Evolutionary conservation across 2,113 vertebrate species (phyloP).

Genomic region (Nerophis lumbriciformis): DNA sequence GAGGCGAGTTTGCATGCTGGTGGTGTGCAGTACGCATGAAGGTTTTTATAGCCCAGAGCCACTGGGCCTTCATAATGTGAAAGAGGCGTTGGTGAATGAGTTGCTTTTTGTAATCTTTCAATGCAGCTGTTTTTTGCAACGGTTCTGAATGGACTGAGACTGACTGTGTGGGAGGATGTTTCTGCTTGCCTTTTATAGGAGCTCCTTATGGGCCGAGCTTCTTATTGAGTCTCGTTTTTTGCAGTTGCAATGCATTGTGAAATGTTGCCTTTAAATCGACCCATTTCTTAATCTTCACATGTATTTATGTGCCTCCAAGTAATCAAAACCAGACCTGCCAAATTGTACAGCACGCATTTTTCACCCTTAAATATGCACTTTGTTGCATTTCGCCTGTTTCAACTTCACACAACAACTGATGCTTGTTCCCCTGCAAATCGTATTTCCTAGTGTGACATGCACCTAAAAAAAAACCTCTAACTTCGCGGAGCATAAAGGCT

Average conservation of each 20-base stretch:
- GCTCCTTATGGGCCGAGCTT: background rate
- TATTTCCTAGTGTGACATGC: no score
- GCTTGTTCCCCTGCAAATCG: no score
- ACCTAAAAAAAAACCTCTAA: no score
- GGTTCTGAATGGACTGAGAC: slow-evolving; percentile 35
- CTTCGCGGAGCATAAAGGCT: no score
- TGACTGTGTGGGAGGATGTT: slow-evolving; percentile 25
- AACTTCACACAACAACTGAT: no score
- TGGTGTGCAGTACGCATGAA: background rate
- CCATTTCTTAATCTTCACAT: background rate
- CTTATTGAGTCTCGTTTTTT: background rate
- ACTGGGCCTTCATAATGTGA: slow-evolving; percentile 52
- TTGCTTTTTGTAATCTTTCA: slow-evolving; percentile 43
- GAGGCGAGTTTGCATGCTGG: background rate
- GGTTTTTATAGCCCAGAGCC: slow-evolving; percentile 13
- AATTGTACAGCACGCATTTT: no score
- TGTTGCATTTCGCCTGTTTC: no score
- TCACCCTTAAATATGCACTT: no score
- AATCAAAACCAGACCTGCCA: no score
- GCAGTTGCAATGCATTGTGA: slow-evolving; percentile 3
- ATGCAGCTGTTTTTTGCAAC: slow-evolving; percentile 40
- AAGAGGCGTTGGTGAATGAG: slow-evolving; percentile 59
- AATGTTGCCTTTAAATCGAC: background rate
- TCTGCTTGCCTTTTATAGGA: slow-evolving; percentile 6
- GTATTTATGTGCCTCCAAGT: background rate